These are phyloP conservation scores for Triplophysa bombifrons DNA, from an alignment of 2,797 vertebrate species.

Conservation along the genomic window DNA sequence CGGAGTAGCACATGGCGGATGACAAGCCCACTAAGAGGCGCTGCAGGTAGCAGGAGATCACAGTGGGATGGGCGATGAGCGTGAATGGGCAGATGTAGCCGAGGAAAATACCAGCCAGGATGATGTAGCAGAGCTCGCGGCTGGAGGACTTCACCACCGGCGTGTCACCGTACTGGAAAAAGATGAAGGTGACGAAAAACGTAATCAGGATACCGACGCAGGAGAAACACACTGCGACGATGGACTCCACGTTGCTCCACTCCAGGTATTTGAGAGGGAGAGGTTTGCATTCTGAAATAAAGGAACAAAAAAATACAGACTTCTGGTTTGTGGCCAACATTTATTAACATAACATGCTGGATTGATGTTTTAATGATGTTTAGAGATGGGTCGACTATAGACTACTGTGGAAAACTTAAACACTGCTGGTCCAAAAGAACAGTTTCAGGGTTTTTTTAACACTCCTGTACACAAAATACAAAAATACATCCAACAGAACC, in stretches of 20 bases:
- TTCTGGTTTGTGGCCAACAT: not conserved
- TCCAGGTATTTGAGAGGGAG: constrained; percentile 91
- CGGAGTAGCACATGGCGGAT: constrained; percentile 97
- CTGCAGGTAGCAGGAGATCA: constrained; percentile 94
- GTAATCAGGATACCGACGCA: constrained; percentile 95
- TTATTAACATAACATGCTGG: not conserved
- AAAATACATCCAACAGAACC: too few relatives aligned
- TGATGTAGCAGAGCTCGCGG: constrained; percentile 97
- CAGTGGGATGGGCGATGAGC: constrained; percentile 90
- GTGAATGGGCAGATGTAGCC: constrained; percentile 98
- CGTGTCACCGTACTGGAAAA: constrained; percentile 96
- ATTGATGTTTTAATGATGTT: not conserved
- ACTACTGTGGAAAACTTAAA: too few relatives aligned
- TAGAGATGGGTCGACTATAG: too few relatives aligned
- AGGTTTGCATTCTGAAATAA: constrained; percentile 83
- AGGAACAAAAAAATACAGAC: constrained; percentile 17
- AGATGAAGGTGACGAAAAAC: constrained; percentile 96
- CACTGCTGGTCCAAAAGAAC: too few relatives aligned
- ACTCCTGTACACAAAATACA: too few relatives aligned
- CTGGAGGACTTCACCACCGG: constrained; percentile 99
- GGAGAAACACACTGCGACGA: constrained; percentile 95
- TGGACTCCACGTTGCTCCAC: constrained; percentile 95
- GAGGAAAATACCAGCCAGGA: constrained; percentile 94
- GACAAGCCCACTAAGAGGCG: constrained; percentile 95
- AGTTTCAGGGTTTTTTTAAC: too few relatives aligned